These are phyloP conservation scores for Falco biarmicus DNA, from an alignment of 2,797 vertebrate genomes.

Conservation along the genomic window DNA sequence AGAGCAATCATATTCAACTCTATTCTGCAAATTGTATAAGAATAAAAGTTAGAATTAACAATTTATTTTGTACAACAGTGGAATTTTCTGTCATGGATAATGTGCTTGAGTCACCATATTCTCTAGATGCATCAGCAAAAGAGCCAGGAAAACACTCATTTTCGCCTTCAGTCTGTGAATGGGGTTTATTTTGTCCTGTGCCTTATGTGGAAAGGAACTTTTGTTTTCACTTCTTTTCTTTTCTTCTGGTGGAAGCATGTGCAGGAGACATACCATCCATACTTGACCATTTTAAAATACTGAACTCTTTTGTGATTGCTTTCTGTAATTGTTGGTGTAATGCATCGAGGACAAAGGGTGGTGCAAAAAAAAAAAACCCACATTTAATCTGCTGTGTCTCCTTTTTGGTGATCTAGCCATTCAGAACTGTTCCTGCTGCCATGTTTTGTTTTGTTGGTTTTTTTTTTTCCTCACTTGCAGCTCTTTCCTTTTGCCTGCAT, in stretches of 20 bases:
- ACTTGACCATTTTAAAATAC: conserved; percentile 25
- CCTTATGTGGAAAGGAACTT: conserved; percentile 93
- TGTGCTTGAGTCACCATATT: conserved; percentile 83
- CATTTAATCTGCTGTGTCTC: conserved; percentile 68
- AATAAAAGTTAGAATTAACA: conserved; percentile 90
- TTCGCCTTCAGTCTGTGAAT: conserved; percentile 81
- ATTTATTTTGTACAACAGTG: conserved; percentile 90
- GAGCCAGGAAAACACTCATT: conserved; percentile 78
- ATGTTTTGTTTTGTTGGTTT: too few species aligned
- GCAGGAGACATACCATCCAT: conserved; percentile 71
- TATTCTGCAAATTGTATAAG: conserved; percentile 81
- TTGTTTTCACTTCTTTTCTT: neutral
- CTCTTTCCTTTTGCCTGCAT: conserved; percentile 72
- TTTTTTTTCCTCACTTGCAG: conserved; percentile 3
- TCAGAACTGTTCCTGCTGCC: conserved; percentile 53
- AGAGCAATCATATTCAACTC: conserved; percentile 74
- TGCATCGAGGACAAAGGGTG: conserved; percentile 75
- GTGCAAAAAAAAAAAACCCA: conserved; percentile 34
- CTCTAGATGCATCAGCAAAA: conserved; percentile 83
- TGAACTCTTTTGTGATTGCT: conserved; percentile 63
- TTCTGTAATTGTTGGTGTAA: conserved; percentile 66
- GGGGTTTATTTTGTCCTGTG: conserved; percentile 96
- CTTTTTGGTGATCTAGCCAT: conserved; percentile 56
- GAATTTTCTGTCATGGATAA: conserved; percentile 87
- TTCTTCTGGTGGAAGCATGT: conserved; percentile 74